Evolutionary conservation across 2,888 invertebrate genomes (phyloP).

Genomic region (Leucophenga maculata): DNA sequence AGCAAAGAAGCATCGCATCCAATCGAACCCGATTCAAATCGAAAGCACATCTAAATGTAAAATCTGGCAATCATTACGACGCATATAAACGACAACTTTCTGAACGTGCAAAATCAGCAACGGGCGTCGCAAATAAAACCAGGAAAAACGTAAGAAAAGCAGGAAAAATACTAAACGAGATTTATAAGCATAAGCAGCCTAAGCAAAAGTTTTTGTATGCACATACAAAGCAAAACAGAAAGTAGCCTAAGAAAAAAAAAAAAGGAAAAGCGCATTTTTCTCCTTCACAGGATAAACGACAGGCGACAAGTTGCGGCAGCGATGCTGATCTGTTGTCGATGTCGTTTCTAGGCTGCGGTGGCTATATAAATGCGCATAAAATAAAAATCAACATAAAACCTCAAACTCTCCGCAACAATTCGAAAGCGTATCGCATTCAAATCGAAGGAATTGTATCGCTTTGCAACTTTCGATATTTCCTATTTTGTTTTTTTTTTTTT

Average conservation of each 20-base stretch:
- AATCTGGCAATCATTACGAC: conserved; percentile 8
- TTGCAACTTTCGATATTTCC: conserved; percentile 2
- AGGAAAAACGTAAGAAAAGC: neutral
- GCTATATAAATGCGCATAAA: conserved; percentile 17
- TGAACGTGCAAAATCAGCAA: neutral
- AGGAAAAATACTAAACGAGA: neutral
- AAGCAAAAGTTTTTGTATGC: neutral
- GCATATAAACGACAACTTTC: conserved; percentile 8
- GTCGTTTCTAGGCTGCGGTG: conserved; percentile 5
- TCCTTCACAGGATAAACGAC: no score
- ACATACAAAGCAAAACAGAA: no score
- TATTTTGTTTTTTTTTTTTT: neutral
- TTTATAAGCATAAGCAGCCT: conserved; percentile 7
- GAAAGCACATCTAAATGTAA: conserved; percentile 13
- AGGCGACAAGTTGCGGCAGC: neutral
- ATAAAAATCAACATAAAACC: conserved; percentile 19
- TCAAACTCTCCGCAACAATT: conserved; percentile 5
- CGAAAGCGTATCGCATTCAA: conserved; percentile 10
- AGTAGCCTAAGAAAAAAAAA: neutral
- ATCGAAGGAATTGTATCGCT: conserved; percentile 6
- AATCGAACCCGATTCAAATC: neutral
- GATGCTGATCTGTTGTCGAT: neutral
- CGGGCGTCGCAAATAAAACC: neutral
- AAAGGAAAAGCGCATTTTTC: neutral
- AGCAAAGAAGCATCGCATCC: neutral